Conservation (phyloP, 2,888 invertebrate species). For the Aelia acuminata region DNA sequence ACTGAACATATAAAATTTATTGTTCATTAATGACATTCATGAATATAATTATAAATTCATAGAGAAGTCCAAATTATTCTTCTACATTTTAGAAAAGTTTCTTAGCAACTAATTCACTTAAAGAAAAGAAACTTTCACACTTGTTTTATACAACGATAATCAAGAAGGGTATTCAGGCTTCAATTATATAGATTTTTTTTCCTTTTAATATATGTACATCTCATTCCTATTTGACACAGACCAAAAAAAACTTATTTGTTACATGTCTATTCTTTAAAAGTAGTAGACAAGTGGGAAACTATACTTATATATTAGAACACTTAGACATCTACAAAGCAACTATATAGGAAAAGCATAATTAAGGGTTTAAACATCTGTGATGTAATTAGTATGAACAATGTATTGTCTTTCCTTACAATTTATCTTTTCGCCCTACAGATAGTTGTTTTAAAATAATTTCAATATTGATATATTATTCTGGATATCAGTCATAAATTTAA, state of each 20-base stretch:
- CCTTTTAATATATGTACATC: slow-evolving; percentile 44
- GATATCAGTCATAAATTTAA: not conserved
- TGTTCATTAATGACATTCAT: slow-evolving; percentile 59
- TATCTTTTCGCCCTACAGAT: slow-evolving; percentile 13
- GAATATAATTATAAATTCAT: slow-evolving; percentile 51
- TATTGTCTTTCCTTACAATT: slow-evolving; percentile 53
- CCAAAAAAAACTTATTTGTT: slow-evolving; percentile 36
- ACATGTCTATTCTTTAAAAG: slow-evolving; percentile 35
- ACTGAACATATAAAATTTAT: slow-evolving; percentile 64
- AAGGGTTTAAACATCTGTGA: slow-evolving; percentile 22
- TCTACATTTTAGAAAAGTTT: slow-evolving; percentile 57
- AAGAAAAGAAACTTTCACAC: slow-evolving; percentile 52
- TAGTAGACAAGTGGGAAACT: slow-evolving; percentile 43
- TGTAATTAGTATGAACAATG: slow-evolving; percentile 43
- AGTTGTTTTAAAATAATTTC: slow-evolving; percentile 17
- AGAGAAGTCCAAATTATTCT: slow-evolving; percentile 57
- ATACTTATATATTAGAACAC: slow-evolving; percentile 43
- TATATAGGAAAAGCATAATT: slow-evolving; percentile 41
- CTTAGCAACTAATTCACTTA: slow-evolving; percentile 49
- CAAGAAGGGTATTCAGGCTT: slow-evolving; percentile 25
- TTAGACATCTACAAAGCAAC: slow-evolving; percentile 54
- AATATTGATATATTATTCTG: not conserved
- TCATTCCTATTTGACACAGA: slow-evolving; percentile 44
- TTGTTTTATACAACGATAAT: slow-evolving; percentile 22
- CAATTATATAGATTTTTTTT: slow-evolving; percentile 24